Evolutionary conservation across 2,797 vertebrate species (phyloP), one percentile per base, ranked within the genome.

Genomic region (Crocodylus rhombifer): DNA sequence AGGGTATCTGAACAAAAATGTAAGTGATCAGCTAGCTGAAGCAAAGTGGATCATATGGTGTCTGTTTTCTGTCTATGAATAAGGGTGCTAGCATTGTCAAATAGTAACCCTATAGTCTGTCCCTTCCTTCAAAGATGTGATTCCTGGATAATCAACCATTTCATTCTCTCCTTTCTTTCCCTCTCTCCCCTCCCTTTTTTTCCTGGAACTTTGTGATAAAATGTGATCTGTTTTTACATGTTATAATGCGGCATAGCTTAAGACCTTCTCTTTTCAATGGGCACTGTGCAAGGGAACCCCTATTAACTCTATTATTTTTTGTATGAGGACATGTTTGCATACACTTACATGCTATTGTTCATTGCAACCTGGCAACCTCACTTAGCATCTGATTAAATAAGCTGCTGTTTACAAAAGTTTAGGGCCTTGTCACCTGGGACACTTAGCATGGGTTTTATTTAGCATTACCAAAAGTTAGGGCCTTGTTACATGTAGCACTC

Each of bases 1-100:
- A 91, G 87, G 86, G 80, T 36, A 85, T n/a, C 63, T 84, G 51
- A 75, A 58, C 28, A 93, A 85, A 95, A 86, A 67, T 21, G 10
- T 12, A 17, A 87, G 11, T n/a, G 65, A 82, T 74, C 57, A 36
- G 3, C 0, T 51, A 51, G 42, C 1, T 91, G 91, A 93, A 80
- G 62, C 3, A 90, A 95, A 94, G 58, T 82, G 96, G 84, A 89
- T 74, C 85, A 51, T 36, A n/a, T 71, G 4, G 21, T 60, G 4
- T 82, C 28, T 77, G 64, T 78, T 94, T 93, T 87, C 67, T 92
- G 30, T 65, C 86, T 86, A 56, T 77, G 42, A 16, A 42, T 80
- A 87, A 89, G 73, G 4, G 71, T 4, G 26, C 23, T 60, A 28
- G 25, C 36, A 17, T n/a, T 74, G 58, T 42, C 28, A 73, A 73